Evolutionary conservation across 2,797 vertebrate species (phyloP).

Genomic region (Calcarius lapponicus): DNA sequence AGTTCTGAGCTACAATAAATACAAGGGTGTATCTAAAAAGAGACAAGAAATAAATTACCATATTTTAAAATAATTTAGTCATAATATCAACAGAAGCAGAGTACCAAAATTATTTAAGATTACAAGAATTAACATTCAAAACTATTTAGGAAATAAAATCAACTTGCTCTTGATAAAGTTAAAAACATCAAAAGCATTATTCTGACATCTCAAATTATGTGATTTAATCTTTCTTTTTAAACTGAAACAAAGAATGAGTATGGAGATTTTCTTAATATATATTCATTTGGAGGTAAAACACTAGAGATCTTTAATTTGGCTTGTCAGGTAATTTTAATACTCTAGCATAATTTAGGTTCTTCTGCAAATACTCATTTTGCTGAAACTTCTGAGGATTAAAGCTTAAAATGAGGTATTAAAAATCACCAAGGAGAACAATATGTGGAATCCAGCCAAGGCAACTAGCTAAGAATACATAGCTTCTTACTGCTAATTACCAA

Average conservation of each 20-base stretch:
- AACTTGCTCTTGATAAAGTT: constrained; percentile 65
- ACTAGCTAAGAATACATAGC: background rate
- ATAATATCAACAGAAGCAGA: constrained; percentile 28
- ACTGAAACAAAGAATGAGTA: background rate
- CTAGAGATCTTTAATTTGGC: background rate
- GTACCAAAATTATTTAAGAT: constrained; percentile 62
- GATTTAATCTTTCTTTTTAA: background rate
- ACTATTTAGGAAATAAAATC: constrained; percentile 65
- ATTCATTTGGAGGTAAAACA: background rate
- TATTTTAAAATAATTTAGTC: background rate
- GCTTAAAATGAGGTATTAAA: constrained; percentile 41
- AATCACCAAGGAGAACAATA: constrained; percentile 29
- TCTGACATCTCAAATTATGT: constrained; percentile 52
- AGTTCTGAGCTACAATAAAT: constrained; percentile 27
- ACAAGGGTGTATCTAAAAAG: background rate
- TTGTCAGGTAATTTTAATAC: constrained; percentile 2
- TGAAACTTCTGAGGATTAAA: constrained; percentile 15
- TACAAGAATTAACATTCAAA: constrained; percentile 50
- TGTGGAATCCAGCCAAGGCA: background rate
- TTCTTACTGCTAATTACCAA: constrained; percentile 18
- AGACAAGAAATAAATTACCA: background rate
- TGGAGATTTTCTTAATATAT: constrained; percentile 40
- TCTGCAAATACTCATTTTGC: background rate
- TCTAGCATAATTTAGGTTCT: background rate
- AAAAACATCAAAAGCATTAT: constrained; percentile 49